Conservation (phyloP, 1,140 invertebrate genomes). For the Oryzaephilus surinamensis region DNA sequence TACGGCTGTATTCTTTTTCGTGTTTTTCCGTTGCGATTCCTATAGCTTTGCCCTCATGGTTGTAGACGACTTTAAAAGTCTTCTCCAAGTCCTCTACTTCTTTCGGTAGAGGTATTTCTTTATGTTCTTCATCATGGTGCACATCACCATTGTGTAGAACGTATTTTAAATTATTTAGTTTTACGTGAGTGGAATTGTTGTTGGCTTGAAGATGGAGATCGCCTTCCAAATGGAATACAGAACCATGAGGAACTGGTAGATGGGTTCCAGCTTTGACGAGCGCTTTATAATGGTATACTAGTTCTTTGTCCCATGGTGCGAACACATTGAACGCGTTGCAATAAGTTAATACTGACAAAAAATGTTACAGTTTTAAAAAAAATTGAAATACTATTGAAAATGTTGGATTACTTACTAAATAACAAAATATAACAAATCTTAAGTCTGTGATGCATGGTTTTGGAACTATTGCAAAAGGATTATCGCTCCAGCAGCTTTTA, state of each 20-base stretch:
- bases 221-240: constrained; percentile 32
- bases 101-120: constrained; percentile 16
- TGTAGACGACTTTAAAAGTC: constrained; percentile 31
- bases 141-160: constrained; percentile 32
- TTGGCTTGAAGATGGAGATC: constrained; percentile 28
- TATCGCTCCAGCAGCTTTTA: not conserved
- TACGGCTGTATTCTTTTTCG: constrained; percentile 30
- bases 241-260: constrained; percentile 31
- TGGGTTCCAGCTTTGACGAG: constrained; percentile 31
- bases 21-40: constrained; percentile 8
- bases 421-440: constrained; percentile 1
- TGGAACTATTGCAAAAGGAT: not conserved
- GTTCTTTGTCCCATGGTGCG: constrained; percentile 29
- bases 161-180: constrained; percentile 29
- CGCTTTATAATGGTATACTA: constrained; percentile 35
- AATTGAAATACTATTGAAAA: not conserved
- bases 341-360: constrained; percentile 7
- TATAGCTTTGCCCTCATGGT: constrained; percentile 24
- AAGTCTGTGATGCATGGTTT: not conserved
- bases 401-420: constrained; percentile 2
- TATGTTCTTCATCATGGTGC: constrained; percentile 11
- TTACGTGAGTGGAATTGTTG: constrained; percentile 25
- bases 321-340: constrained; percentile 15
- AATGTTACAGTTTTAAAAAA: constrained; percentile 5
- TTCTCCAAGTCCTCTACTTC: constrained; percentile 21